Conservation (phyloP, 2,888 invertebrate genomes). For the Clivina fossor region DNA sequence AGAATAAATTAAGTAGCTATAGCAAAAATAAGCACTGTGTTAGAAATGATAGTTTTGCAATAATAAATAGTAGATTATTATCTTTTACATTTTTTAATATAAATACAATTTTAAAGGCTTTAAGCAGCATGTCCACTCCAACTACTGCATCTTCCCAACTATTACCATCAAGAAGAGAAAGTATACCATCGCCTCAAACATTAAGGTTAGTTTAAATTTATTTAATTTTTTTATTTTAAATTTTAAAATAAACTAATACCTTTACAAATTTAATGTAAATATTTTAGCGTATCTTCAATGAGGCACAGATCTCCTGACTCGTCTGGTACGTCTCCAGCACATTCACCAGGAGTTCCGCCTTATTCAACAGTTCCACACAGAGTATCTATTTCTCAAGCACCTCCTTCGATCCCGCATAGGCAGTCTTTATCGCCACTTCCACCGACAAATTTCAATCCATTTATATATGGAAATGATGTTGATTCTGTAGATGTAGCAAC, state of each 20-base stretch:
- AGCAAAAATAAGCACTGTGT: no score
- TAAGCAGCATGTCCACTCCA: slow-evolving; percentile 76
- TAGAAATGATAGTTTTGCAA: no score
- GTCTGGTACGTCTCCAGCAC: slow-evolving; percentile 18
- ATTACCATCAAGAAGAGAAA: slow-evolving; percentile 68
- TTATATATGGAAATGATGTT: slow-evolving; percentile 91
- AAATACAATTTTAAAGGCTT: slow-evolving; percentile 58
- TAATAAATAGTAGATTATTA: no score
- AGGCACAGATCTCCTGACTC: slow-evolving; percentile 50
- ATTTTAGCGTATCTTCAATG: slow-evolving; percentile 51
- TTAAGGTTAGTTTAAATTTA: slow-evolving; percentile 44
- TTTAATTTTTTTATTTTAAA: slow-evolving; percentile 6
- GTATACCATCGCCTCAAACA: slow-evolving; percentile 59
- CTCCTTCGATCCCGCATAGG: slow-evolving; percentile 54
- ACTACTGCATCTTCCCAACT: slow-evolving; percentile 60
- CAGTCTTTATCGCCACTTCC: slow-evolving; percentile 61
- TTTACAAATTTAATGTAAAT: slow-evolving; percentile 23
- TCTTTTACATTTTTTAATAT: background rate
- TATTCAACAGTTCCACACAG: slow-evolving; percentile 38
- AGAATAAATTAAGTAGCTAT: no score
- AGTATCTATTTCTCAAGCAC: slow-evolving; percentile 41
- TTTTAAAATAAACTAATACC: background rate
- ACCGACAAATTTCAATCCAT: slow-evolving; percentile 69
- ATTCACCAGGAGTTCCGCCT: slow-evolving; percentile 30
- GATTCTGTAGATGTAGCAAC: slow-evolving; percentile 99